These are phyloP conservation scores for Mola mola DNA, from an alignment of 2,113 vertebrate genomes.

Conservation along the genomic window DNA sequence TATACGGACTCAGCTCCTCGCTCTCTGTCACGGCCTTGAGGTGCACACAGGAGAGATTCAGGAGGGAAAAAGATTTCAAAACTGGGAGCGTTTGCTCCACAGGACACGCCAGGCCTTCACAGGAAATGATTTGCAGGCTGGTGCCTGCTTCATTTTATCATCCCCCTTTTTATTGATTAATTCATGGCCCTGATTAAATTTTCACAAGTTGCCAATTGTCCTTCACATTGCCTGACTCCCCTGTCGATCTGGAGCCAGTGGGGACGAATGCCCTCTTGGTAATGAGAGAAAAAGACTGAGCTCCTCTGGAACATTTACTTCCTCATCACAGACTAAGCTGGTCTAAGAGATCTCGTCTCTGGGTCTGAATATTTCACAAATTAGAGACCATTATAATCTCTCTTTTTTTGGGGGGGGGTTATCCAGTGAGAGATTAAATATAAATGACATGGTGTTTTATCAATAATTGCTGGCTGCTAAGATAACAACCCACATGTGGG, in stretches of 20 bases:
- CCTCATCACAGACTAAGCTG: constrained; percentile 36
- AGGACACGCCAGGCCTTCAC: constrained; percentile 66
- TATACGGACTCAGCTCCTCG: constrained; percentile 49
- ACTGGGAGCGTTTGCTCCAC: constrained; percentile 29
- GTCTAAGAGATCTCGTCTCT: constrained; percentile 28
- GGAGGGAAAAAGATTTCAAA: constrained; percentile 36
- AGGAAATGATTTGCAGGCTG: constrained; percentile 79
- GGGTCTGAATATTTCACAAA: constrained; percentile 62
- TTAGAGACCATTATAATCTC: constrained; percentile 54
- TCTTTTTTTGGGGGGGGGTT: constrained; percentile 44
- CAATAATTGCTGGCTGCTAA: constrained; percentile 59
- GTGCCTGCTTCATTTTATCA: constrained; percentile 67
- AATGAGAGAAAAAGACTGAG: constrained; percentile 42
- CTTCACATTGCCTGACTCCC: constrained; percentile 71
- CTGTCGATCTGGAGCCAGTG: constrained; percentile 63
- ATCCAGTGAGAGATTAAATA: constrained; percentile 54
- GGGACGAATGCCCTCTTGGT: constrained; percentile 59
- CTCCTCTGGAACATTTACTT: constrained; percentile 32
- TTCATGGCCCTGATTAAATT: constrained; percentile 79
- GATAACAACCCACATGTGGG: constrained; percentile 49
- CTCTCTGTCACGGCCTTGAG: constrained; percentile 47
- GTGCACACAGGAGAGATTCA: constrained; percentile 23
- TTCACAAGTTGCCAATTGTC: constrained; percentile 79
- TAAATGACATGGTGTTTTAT: constrained; percentile 73
- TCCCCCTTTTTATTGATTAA: constrained; percentile 76